These are phyloP conservation scores for Ciconia maguari DNA, from an alignment of 2,113 vertebrate genomes.

Conservation along the genomic window DNA sequence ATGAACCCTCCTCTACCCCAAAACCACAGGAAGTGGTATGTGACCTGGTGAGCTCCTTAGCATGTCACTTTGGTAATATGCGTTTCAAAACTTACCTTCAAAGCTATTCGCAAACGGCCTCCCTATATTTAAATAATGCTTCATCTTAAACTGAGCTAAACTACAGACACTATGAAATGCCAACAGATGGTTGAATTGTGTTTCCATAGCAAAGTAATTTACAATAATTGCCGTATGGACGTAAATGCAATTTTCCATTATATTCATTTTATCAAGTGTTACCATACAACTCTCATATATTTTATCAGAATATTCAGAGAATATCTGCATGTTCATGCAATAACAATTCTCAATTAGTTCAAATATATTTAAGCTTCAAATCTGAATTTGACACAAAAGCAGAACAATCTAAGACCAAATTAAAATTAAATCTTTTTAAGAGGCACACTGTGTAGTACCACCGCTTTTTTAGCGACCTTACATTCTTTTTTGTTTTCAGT, in stretches of 20 bases:
- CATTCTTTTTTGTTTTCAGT: background rate
- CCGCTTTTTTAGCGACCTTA: background rate
- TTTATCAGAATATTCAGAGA: constrained; percentile 67
- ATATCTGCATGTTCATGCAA: constrained; percentile 59
- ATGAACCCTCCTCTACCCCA: background rate
- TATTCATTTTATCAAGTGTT: constrained; percentile 79
- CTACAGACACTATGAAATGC: constrained; percentile 74
- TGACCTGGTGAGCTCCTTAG: background rate
- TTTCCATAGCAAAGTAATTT: constrained; percentile 85
- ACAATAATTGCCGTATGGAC: constrained; percentile 81
- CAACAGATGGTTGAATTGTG: constrained; percentile 82
- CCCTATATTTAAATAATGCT: constrained; percentile 69
- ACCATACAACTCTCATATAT: constrained; percentile 71
- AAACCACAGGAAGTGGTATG: background rate
- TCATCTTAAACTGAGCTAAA: constrained; percentile 72
- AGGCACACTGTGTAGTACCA: background rate
- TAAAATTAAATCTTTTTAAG: background rate
- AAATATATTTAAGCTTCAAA: constrained; percentile 48
- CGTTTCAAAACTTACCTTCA: constrained; percentile 46
- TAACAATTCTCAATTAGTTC: constrained; percentile 49
- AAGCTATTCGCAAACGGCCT: constrained; percentile 37
- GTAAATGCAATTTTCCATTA: constrained; percentile 78
- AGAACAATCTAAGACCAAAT: background rate
- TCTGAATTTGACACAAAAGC: constrained; percentile 51
- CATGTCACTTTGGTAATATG: background rate